These are phyloP conservation scores for Mechanitis mazaeus DNA, from an alignment of 2,888 invertebrate species.

Conservation along the genomic window DNA sequence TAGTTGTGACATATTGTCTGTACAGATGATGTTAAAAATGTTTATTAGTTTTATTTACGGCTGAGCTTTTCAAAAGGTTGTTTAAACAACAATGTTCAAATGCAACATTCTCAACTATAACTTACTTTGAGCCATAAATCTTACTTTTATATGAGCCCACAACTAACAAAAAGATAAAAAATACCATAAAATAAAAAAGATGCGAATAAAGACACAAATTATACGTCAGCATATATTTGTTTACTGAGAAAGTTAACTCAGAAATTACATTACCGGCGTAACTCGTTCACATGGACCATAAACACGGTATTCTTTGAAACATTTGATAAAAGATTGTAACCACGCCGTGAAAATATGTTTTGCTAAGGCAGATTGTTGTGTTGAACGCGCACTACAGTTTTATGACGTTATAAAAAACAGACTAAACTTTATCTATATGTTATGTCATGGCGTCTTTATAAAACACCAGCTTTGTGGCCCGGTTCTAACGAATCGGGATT, in stretches of 20 bases:
- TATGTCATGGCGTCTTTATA: conserved; percentile 16
- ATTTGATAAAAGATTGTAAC: conserved; percentile 38
- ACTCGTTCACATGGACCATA: conserved; percentile 30
- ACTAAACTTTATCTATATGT: conserved; percentile 14
- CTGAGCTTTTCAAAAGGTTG: no score
- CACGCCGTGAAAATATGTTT: conserved; percentile 56
- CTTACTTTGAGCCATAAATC: not conserved
- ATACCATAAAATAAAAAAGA: conserved; percentile 6
- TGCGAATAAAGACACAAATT: conserved; percentile 5
- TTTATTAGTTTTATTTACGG: no score
- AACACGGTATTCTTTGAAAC: conserved; percentile 34
- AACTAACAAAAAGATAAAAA: not conserved
- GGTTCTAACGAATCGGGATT: no score
- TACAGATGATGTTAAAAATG: no score
- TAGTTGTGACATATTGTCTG: no score
- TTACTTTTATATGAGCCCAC: conserved; percentile 1
- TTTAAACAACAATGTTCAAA: no score
- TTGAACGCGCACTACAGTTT: conserved; percentile 26
- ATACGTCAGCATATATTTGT: conserved; percentile 13
- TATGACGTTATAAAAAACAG: conserved; percentile 19
- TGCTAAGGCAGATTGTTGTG: conserved; percentile 35
- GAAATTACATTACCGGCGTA: conserved; percentile 31
- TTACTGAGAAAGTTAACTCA: conserved; percentile 20
- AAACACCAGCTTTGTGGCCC: no score
- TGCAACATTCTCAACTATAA: no score